Evolutionary conservation across 2,888 invertebrate genomes (phyloP).

Genomic region (Entomobrya proxima): DNA sequence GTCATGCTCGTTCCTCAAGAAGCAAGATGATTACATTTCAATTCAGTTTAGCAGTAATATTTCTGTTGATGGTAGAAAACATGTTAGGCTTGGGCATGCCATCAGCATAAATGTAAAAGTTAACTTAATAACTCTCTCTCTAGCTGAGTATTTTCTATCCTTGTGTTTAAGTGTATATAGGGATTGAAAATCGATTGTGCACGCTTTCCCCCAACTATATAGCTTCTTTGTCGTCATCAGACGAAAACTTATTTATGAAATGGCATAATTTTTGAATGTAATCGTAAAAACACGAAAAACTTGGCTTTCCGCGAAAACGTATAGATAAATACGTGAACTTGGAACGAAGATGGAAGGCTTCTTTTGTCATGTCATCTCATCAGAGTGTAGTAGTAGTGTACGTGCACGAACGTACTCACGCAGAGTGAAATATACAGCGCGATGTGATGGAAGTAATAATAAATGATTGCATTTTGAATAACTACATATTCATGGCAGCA

Average conservation of each 20-base stretch:
- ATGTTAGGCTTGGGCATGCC: not conserved
- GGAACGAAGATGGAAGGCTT: not conserved
- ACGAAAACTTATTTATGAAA: not conserved
- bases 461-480: conserved; percentile 28
- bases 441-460: conserved; percentile 19
- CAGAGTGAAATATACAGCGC: not conserved
- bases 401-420: not conserved
- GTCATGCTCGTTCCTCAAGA: not conserved
- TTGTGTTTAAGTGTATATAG: not conserved
- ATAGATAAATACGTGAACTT: not conserved
- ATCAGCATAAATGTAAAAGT: not conserved
- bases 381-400: not conserved
- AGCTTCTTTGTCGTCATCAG: not conserved
- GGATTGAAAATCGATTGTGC: conserved; percentile 41
- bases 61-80: not conserved
- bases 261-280: not conserved
- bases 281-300: not conserved
- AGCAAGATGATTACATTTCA: not conserved
- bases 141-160: not conserved
- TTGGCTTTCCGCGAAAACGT: not conserved
- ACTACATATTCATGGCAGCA: conserved; percentile 1
- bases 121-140: not conserved
- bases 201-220: not conserved
- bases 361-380: not conserved
- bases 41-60: not conserved